Evolutionary conservation across 2,888 invertebrate genomes (phyloP).

Genomic region (Callinectes sapidus): DNA sequence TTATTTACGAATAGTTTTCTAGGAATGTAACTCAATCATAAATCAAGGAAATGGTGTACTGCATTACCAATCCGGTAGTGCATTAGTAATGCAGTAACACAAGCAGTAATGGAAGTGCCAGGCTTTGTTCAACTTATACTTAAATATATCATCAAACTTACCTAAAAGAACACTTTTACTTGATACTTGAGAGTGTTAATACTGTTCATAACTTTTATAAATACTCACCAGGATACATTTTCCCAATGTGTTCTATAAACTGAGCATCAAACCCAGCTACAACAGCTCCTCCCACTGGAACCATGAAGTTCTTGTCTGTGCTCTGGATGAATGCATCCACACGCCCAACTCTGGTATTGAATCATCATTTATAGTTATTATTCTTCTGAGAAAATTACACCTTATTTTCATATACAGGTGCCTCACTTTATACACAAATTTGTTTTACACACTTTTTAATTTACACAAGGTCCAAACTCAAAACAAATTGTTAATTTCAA

Average conservation of each 20-base stretch:
- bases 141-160: background rate
- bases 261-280: constrained; percentile 83
- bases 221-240: constrained; percentile 82
- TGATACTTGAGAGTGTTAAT: background rate
- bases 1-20: too few species aligned
- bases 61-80: too few species aligned
- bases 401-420: too few species aligned
- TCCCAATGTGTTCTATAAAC: constrained; percentile 81
- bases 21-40: too few species aligned
- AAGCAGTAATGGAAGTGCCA: too few species aligned
- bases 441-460: too few species aligned
- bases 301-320: constrained; percentile 89
- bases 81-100: too few species aligned
- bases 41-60: too few species aligned
- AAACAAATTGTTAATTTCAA: too few species aligned
- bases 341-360: constrained; percentile 80
- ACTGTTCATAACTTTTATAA: background rate
- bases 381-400: background rate
- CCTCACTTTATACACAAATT: too few species aligned
- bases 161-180: background rate
- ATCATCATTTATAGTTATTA: background rate
- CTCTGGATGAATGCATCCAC: constrained; percentile 89
- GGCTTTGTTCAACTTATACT: too few species aligned
- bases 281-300: constrained; percentile 89
- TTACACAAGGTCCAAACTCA: too few species aligned